phyloP scores from a whole-genome alignment of 2,888 invertebrate genomes.

The Nephrotoma flavescens region DNA sequence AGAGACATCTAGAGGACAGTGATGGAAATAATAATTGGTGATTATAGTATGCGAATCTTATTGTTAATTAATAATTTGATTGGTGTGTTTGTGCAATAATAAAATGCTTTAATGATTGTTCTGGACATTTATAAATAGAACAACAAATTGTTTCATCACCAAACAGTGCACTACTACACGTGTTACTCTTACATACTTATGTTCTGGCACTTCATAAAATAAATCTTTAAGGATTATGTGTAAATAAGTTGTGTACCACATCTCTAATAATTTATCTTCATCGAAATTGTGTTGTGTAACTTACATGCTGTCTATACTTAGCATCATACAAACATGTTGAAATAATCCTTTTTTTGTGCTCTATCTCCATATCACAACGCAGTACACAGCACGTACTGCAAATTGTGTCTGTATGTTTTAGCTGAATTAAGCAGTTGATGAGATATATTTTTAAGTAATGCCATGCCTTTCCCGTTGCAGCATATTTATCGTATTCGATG shows the following conservation, averaged over 20 bases:
- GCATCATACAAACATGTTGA: neutral
- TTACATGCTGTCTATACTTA: neutral
- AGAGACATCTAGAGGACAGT: too few relatives aligned
- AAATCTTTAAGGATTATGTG: neutral
- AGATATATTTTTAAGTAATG: neutral
- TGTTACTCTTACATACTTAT: neutral
- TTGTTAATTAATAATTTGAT: too few relatives aligned
- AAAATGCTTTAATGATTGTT: too few relatives aligned
- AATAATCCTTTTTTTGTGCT: neutral
- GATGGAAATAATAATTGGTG: too few relatives aligned
- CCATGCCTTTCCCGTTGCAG: neutral
- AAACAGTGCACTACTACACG: neutral
- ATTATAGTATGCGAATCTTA: too few relatives aligned
- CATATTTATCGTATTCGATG: neutral
- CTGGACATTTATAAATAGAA: neutral
- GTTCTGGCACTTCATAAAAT: neutral
- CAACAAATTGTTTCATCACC: neutral
- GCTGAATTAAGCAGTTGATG: neutral
- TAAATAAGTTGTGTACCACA: neutral
- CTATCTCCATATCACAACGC: neutral
- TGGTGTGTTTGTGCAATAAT: too few relatives aligned
- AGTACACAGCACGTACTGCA: neutral
- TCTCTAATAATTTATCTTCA: neutral
- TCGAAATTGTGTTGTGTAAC: neutral
- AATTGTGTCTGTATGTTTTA: neutral